Conservation (phyloP, 2,113 vertebrate genomes). For the Myotis yumanensis region DNA sequence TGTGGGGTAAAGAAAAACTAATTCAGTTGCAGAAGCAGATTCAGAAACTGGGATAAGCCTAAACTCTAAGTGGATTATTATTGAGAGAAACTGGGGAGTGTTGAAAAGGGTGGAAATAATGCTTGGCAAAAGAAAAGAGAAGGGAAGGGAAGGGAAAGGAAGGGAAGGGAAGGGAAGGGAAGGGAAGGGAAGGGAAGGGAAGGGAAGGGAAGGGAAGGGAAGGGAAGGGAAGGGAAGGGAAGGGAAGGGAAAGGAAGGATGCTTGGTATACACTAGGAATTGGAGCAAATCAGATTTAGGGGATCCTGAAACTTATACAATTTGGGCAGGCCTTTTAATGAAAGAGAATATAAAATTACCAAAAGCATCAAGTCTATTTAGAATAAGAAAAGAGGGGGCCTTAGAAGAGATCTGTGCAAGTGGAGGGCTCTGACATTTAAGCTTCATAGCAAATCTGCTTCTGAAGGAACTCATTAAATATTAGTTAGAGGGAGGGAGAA, state of each 20-base stretch:
- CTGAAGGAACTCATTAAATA: neutral
- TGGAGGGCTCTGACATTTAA: neutral
- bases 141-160: rapidly evolving
- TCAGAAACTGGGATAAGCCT: neutral
- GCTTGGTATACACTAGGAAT: neutral
- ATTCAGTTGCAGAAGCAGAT: neutral
- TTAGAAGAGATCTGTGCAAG: neutral
- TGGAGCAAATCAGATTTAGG: neutral
- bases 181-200: no score
- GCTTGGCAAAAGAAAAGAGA: neutral
- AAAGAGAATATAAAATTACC: conserved; percentile 26
- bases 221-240: no score
- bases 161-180: no score
- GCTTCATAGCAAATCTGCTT: neutral
- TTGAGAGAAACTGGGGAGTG: neutral
- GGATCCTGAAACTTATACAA: neutral
- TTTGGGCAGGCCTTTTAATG: neutral
- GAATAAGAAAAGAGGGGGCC: neutral
- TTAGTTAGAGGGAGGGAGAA: neutral
- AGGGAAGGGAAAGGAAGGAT: neutral
- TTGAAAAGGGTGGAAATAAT: neutral
- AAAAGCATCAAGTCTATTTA: neutral
- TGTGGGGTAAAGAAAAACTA: neutral
- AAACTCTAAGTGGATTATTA: neutral
- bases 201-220: no score